These are phyloP conservation scores for Drosophila meridionalis DNA, from an alignment of 2,888 invertebrate genomes.

Conservation along the genomic window DNA sequence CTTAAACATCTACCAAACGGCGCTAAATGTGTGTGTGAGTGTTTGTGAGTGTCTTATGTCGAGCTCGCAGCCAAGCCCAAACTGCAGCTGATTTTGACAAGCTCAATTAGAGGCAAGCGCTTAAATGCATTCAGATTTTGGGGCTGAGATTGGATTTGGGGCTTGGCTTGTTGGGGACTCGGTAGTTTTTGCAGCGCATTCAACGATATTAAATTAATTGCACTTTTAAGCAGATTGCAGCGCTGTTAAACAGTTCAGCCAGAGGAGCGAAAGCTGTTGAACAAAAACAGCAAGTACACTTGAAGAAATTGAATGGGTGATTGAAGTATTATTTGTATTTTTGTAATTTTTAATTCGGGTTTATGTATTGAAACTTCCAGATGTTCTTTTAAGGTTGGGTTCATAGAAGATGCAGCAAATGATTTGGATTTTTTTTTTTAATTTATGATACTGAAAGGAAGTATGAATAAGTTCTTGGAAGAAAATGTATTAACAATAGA, in stretches of 20 bases:
- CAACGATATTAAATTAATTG: conserved; percentile 72
- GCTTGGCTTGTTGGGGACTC: conserved; percentile 3
- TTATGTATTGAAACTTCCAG: too few relatives aligned
- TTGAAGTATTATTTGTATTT: not conserved
- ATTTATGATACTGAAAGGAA: too few relatives aligned
- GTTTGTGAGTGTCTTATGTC: conserved; percentile 33
- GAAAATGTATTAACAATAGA: too few relatives aligned
- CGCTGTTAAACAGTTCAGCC: conserved; percentile 61
- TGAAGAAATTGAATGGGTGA: not conserved
- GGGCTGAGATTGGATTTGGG: conserved; percentile 12
- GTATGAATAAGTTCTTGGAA: too few relatives aligned
- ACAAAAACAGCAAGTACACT: conserved; percentile 11
- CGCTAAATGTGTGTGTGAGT: conserved; percentile 15
- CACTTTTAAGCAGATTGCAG: conserved; percentile 78
- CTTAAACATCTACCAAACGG: conserved; percentile 24
- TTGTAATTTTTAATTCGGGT: too few relatives aligned
- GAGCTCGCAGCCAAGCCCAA: conserved; percentile 16
- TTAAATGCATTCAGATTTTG: conserved; percentile 15
- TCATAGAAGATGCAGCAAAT: too few relatives aligned
- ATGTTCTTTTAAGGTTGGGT: too few relatives aligned
- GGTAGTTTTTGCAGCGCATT: conserved; percentile 31
- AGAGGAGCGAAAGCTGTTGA: conserved; percentile 5
- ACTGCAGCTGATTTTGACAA: conserved; percentile 71
- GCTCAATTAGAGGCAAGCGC: conserved; percentile 67
- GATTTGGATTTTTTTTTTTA: too few relatives aligned